These are phyloP conservation scores for Meghimatium bilineatum DNA, from an alignment of 2,888 invertebrate species.

Conservation along the genomic window DNA sequence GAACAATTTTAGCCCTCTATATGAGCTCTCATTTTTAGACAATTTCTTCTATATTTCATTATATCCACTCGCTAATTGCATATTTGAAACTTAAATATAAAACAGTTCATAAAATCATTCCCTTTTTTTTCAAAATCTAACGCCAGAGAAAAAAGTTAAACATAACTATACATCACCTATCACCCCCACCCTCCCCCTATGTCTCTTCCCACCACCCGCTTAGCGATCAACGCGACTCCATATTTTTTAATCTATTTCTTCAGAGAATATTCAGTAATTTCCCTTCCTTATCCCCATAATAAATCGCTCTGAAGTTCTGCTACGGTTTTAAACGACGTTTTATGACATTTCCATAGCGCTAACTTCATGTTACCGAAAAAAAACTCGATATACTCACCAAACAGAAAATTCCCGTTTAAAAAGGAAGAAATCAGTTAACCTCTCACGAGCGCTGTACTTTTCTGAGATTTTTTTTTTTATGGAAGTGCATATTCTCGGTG, in stretches of 20 bases:
- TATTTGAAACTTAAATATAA: not conserved
- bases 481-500: not conserved
- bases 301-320: not conserved
- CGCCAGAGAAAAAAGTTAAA: too few species aligned
- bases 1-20: too few species aligned
- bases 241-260: not conserved
- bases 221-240: not conserved
- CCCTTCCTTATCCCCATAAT: not conserved
- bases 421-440: not conserved
- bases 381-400: not conserved
- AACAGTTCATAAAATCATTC: not conserved
- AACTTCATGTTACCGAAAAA: slow-evolving; percentile 4
- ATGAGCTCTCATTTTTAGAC: too few species aligned
- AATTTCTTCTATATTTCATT: too few species aligned
- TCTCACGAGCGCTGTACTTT: not conserved
- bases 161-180: not conserved
- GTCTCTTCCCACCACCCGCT: not conserved
- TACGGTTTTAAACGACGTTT: not conserved
- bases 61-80: not conserved
- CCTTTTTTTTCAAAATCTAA: not conserved
- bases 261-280: not conserved
- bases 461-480: not conserved
- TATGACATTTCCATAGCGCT: slow-evolving; percentile 25
- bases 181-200: not conserved
- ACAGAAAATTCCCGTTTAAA: not conserved